A percentile compares a stretch with the other conserved stretches of the same genome.
phyloP scores from a whole-genome alignment of 2,113 vertebrate species.

The Charadrius vociferus region DNA sequence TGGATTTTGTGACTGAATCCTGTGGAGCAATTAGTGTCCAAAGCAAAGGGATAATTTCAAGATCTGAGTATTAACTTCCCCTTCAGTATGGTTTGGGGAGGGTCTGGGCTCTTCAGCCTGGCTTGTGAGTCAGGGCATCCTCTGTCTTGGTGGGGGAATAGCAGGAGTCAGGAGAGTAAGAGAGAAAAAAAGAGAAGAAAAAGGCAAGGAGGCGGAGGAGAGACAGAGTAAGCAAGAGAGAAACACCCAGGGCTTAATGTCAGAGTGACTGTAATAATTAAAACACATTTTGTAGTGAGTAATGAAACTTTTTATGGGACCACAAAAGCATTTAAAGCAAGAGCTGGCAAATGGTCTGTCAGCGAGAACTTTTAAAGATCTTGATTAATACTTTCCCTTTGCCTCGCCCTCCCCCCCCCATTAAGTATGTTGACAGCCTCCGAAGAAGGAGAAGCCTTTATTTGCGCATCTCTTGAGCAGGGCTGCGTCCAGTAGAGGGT shows the following conservation, averaged over 20 bases:
- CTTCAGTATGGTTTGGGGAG: not conserved
- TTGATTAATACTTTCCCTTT: conserved; percentile 44
- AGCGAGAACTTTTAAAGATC: conserved; percentile 39
- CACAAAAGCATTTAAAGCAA: conserved; percentile 54
- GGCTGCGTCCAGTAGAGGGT: not conserved
- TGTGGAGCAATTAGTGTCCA: not conserved
- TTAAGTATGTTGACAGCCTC: conserved; percentile 34
- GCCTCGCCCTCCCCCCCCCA: not conserved
- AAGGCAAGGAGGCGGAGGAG: not conserved
- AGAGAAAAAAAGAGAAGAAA: not conserved
- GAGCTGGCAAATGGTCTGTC: conserved; percentile 54
- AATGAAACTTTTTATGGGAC: conserved; percentile 69
- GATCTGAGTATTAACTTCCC: not conserved
- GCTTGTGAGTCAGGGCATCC: not conserved
- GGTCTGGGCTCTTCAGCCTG: not conserved
- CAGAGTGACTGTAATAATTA: conserved; percentile 54
- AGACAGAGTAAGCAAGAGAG: conserved; percentile 15
- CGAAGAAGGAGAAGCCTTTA: not conserved
- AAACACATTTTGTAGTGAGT: conserved; percentile 47
- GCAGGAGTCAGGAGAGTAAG: not conserved
- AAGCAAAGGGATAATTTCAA: not conserved
- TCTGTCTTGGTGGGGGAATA: not conserved
- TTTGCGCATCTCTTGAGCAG: not conserved
- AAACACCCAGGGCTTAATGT: conserved; percentile 53
- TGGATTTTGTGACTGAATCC: not conserved